Conservation (phyloP, 2,888 invertebrate genomes). For the Parnassius orleans region DNA sequence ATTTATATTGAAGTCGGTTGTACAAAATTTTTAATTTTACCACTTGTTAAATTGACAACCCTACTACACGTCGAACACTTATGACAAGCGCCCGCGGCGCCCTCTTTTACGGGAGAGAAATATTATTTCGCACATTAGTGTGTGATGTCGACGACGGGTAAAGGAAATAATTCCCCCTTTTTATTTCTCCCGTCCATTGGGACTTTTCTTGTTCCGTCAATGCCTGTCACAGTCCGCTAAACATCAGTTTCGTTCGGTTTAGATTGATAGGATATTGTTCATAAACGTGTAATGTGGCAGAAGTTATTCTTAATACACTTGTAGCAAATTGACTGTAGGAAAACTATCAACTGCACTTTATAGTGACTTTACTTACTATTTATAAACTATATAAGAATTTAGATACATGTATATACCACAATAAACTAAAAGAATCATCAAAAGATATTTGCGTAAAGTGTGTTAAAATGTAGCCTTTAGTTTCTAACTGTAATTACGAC, state of each 20-base stretch:
- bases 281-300: neutral
- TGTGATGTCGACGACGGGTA: conserved; percentile 46
- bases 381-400: too few relatives aligned
- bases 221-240: conserved; percentile 5
- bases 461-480: too few relatives aligned
- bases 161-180: conserved; percentile 43
- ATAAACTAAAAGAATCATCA: too few relatives aligned
- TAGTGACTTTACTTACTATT: too few relatives aligned
- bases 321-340: too few relatives aligned
- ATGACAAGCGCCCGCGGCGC: conserved; percentile 52
- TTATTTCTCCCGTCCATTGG: conserved; percentile 38
- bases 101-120: conserved; percentile 50
- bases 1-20: too few relatives aligned
- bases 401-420: too few relatives aligned
- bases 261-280: conserved; percentile 10
- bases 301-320: neutral
- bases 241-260: conserved; percentile 18
- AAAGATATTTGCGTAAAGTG: too few relatives aligned
- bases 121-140: conserved; percentile 68
- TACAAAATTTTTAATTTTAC: too few relatives aligned
- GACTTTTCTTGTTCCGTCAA: conserved; percentile 33
- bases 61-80: conserved; percentile 33
- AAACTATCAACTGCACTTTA: too few relatives aligned
- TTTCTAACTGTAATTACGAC: too few relatives aligned
- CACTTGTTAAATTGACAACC: conserved; percentile 28